Evolutionary conservation across 1,140 invertebrate species (phyloP), one percentile per base, ranked within the genome.

Genomic region (Whitmania pigra): DNA sequence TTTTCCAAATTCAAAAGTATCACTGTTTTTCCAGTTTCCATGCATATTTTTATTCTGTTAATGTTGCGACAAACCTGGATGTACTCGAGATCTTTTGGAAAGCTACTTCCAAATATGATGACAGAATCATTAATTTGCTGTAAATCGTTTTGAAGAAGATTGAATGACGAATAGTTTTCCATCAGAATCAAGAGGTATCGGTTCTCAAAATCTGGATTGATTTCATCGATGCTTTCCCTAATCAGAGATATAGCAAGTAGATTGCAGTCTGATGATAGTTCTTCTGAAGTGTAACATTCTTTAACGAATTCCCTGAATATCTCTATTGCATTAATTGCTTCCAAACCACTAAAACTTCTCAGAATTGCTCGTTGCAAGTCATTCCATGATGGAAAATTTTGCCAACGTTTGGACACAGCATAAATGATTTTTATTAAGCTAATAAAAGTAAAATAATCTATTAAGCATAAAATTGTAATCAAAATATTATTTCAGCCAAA

Each of bases 31-130:
- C 80, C 80, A 0, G 77, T 80, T 73, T 81, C 80, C 80, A 82
- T 82, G 72, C 80, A 80, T 18, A 79, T 77, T 69, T 82, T 82
- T 66, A 82, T 81, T 2, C 78, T 70, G 74, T 81, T 81, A 73
- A 82, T 81, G 71, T 81, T 81, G 0, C 79, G 74, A 73, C 79
- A 81, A 18, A 81, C 77, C 31, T 36, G 79, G 29, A 79, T 80
- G 69, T 80, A 81, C 73, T 79, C 78, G 57, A 79, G 78, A 70
- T 81, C 79, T 72, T 78, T 79, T 13, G 77, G 76, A 67, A 80
- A 80, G 69, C 78, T 81, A 67, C 78, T 79, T 25, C 79, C 79
- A 77, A 80, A 80, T 54, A 80, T 79, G 43, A 77, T 77, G 22
- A 77, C 76, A 6, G 78, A 75, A 49, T 75, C 70, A 13, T 75